Base-by-base conservation (phyloP, 2,797 vertebrate genomes). In the Diplodus sargus region DNA sequence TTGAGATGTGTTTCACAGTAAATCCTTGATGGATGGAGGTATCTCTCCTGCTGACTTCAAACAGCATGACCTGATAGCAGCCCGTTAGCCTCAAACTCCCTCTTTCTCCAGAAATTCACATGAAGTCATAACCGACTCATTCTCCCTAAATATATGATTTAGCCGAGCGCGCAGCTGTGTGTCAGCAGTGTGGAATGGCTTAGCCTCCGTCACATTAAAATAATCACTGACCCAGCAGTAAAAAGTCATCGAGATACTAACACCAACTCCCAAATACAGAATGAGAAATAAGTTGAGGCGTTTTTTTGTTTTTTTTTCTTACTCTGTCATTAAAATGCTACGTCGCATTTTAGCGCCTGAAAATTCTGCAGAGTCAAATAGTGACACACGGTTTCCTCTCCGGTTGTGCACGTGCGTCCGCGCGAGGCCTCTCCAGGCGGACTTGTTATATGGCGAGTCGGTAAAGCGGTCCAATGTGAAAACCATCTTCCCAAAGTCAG, bases 401-500 rank as follows among this genome's bases (percentile, higher is more conserved):
- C 16, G 58, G 56, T 54, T 85, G 83, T 15, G 56, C 6, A 39
- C 63, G 22, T 25, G 66, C 74, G 81, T 81, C 70, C 76, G 75
- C 12, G 76, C 2, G 70, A n/a, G 75, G 75, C 73, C 47, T 23
- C 56, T 22, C 56, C 10, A 51, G 6, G 45, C 8, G 64, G 86
- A 73, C 87, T 62, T 88, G 82, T 89, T 85, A 87, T 90, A 87
- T 45, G 61, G 86, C 70, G 18, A 91, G 87, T 85, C 87, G 66
- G 79, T 91, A 88, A 92, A 91, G 89, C 72, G 71, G 63, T 64
- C 89, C 93, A 93, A 94, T 93, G 90, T 90, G 92, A 93, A 91
- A 93, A 92, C 90, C 93, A 89, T 90, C 92, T 92, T 85, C 90
- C 88, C 92, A 90, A 92, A 93, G 92, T 92, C 91, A 92, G 91